Conservation (phyloP, 2,113 vertebrate species). For the Epinephelus lanceolatus region DNA sequence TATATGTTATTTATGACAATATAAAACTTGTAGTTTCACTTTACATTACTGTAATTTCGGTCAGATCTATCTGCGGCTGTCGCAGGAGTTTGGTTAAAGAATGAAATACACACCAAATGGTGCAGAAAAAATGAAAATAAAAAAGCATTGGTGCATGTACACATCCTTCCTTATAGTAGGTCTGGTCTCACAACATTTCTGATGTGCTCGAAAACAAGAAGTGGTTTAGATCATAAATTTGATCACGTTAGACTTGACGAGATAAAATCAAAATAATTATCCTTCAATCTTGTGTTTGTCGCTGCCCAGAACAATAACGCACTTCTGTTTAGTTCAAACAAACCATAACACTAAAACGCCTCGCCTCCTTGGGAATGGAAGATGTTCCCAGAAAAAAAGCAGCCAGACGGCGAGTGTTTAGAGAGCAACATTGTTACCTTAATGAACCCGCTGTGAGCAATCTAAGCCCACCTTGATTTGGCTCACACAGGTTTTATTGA, state of each 20-base stretch:
- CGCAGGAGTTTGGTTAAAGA: too few species aligned
- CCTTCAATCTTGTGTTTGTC: neutral
- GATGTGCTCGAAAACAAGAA: neutral
- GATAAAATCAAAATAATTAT: neutral
- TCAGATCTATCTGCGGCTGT: too few species aligned
- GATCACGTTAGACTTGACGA: neutral
- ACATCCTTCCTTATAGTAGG: too few species aligned
- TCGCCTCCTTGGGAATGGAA: neutral
- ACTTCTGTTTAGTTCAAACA: neutral
- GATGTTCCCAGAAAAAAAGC: neutral
- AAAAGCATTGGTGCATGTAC: too few species aligned
- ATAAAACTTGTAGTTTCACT: too few species aligned
- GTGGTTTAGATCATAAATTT: neutral
- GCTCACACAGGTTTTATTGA: constrained; percentile 42
- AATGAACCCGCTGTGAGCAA: constrained; percentile 47
- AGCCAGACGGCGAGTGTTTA: neutral
- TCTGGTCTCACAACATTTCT: neutral
- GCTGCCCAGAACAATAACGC: neutral
- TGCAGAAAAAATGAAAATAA: too few species aligned
- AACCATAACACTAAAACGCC: constrained; percentile 1
- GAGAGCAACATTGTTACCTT: constrained; percentile 24
- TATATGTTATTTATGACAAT: too few species aligned
- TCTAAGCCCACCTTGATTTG: constrained; percentile 26
- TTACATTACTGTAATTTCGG: too few species aligned
- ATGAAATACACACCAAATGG: too few species aligned